Percentiles rank a stretch among this genome's conserved stretches.
phyloP scores from a whole-genome alignment of 2,888 invertebrate species.

The Sericinus montela region DNA sequence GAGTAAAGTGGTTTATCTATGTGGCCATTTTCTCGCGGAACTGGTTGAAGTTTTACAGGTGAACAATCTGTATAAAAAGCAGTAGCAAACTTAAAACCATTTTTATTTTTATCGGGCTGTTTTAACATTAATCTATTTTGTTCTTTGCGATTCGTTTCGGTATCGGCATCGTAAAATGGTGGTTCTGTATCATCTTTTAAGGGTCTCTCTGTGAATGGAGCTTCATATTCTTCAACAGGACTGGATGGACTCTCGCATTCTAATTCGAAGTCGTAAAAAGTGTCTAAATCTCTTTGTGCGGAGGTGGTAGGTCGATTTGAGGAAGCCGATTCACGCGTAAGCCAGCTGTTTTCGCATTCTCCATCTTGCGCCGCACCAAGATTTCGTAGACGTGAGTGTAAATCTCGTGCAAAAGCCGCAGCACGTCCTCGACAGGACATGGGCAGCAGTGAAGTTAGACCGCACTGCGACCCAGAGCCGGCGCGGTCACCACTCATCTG shows the following conservation, averaged over 20 bases:
- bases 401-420: conserved; percentile 88
- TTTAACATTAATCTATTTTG: conserved; percentile 49
- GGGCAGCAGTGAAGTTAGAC: conserved; percentile 84
- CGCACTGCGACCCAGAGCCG: conserved; percentile 80
- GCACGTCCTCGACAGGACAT: conserved; percentile 90
- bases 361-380: conserved; percentile 78
- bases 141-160: conserved; percentile 61
- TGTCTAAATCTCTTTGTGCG: conserved; percentile 68
- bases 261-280: conserved; percentile 82
- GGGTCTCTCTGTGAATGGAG: conserved; percentile 75
- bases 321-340: conserved; percentile 42
- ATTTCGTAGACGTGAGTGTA: conserved; percentile 86
- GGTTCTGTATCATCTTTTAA: conserved; percentile 76
- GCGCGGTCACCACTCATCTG: conserved; percentile 78
- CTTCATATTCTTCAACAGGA: conserved; percentile 80
- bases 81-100: conserved; percentile 67
- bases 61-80: conserved; percentile 61
- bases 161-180: conserved; percentile 74
- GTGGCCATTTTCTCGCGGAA: conserved; percentile 65
- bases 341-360: conserved; percentile 66
- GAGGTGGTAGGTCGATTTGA: conserved; percentile 41
- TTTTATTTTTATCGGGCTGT: conserved; percentile 72
- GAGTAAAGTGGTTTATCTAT: conserved; percentile 62
- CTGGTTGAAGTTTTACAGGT: conserved; percentile 64
- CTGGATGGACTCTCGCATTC: conserved; percentile 84